These are phyloP conservation scores for Eulithis prunata DNA, from an alignment of 2,888 invertebrate species.

Conservation along the genomic window DNA sequence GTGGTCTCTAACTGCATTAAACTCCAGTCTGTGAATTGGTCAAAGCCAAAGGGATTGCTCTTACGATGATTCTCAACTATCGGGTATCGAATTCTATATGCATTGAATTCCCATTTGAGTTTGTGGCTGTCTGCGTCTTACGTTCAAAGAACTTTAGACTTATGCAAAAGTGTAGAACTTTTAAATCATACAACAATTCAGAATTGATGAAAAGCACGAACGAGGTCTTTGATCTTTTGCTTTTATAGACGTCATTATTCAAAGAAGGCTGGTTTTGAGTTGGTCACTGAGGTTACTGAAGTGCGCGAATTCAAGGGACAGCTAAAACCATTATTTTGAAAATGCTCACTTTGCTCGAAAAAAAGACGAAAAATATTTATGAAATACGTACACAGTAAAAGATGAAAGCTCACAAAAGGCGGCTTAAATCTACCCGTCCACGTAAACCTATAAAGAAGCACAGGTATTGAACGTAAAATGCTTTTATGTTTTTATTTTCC, in stretches of 20 bases:
- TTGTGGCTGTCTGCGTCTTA: constrained; percentile 4
- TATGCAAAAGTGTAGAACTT: no score
- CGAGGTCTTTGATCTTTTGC: no score
- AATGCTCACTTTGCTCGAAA: no score
- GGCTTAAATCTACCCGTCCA: neutral
- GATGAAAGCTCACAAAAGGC: neutral
- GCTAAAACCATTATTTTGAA: no score
- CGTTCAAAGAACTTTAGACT: constrained; percentile 1
- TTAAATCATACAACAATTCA: no score
- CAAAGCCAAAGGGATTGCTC: neutral
- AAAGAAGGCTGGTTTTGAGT: no score
- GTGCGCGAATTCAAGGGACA: no score
- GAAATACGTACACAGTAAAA: no score
- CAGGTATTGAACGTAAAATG: neutral
- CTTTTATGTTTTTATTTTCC: neutral
- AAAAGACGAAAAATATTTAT: no score
- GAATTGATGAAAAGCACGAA: no score
- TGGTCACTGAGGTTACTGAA: no score
- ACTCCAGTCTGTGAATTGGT: neutral
- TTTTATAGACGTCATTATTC: no score
- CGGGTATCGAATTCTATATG: neutral
- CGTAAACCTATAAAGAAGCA: neutral
- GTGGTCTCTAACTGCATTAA: neutral
- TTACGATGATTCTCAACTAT: neutral
- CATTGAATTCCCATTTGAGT: constrained; percentile 4